These are phyloP conservation scores for Subacronicta megacephala DNA, from an alignment of 2,888 invertebrate genomes.

Conservation along the genomic window DNA sequence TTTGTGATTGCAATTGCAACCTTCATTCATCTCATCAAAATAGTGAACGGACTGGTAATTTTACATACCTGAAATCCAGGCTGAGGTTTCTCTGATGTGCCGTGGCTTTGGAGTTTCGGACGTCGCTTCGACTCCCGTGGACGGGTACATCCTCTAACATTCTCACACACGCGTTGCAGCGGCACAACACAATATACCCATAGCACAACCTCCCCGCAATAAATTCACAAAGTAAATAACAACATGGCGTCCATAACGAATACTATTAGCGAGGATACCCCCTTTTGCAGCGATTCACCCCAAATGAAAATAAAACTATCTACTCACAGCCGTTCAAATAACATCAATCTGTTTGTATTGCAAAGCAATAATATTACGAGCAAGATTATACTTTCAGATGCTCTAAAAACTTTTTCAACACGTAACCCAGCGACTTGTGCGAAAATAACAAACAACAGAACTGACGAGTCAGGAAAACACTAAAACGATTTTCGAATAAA, in stretches of 20 bases:
- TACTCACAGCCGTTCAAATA: conserved; percentile 51
- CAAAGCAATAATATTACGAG: conserved; percentile 26
- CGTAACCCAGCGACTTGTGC: conserved; percentile 28
- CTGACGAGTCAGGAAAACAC: conserved; percentile 50
- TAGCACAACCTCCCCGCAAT: conserved; percentile 72
- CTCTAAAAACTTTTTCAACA: conserved; percentile 49
- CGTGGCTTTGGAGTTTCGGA: conserved; percentile 76
- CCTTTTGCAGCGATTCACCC: conserved; percentile 20
- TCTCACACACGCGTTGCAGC: conserved; percentile 77
- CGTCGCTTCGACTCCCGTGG: conserved; percentile 84
- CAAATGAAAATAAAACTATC: conserved; percentile 39
- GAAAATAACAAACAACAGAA: conserved; percentile 47
- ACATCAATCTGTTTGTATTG: conserved; percentile 43
- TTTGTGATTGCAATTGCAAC: conserved; percentile 13
- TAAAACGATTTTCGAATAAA: conserved; percentile 55
- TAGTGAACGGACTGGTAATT: conserved; percentile 31
- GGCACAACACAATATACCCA: conserved; percentile 80
- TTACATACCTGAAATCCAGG: conserved; percentile 94
- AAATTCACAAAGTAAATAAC: conserved; percentile 85
- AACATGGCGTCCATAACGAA: conserved; percentile 83
- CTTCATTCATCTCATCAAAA: conserved; percentile 23
- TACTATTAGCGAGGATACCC: conserved; percentile 53
- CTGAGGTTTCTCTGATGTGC: conserved; percentile 96
- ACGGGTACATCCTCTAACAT: conserved; percentile 89
- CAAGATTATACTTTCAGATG: conserved; percentile 43